These are phyloP conservation scores for Charina bottae DNA, from an alignment of 2,113 vertebrate species.

Conservation along the genomic window DNA sequence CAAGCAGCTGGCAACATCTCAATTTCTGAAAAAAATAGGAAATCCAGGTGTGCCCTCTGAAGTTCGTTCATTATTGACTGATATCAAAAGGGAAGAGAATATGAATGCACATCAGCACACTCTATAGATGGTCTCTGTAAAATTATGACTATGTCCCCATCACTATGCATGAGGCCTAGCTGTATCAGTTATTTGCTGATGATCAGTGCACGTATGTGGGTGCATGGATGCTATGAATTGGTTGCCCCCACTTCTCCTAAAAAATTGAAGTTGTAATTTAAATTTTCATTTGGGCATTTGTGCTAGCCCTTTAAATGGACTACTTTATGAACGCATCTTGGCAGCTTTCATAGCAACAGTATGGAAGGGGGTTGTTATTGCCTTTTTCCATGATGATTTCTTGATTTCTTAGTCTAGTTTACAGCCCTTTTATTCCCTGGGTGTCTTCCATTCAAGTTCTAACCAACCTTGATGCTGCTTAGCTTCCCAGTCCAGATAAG, in stretches of 20 bases:
- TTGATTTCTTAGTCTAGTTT: neutral
- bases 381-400: neutral
- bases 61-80: constrained; percentile 8
- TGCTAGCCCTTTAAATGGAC: neutral
- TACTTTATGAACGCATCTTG: neutral
- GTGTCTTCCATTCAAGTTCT: neutral
- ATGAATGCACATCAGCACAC: neutral
- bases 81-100: constrained; percentile 10
- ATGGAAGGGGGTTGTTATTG: neutral
- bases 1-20: constrained; percentile 63
- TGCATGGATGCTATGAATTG: neutral
- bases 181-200: neutral
- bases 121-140: neutral
- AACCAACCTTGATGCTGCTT: neutral
- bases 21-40: constrained; percentile 53
- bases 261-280: neutral
- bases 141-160: neutral
- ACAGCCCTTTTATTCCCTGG: neutral
- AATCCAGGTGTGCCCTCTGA: constrained; percentile 57
- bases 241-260: neutral
- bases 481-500: neutral
- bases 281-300: neutral
- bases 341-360: neutral
- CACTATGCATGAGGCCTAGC: no score
- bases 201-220: neutral